Conservation (phyloP, 1,140 invertebrate genomes). For the Tetragonula clypearis region DNA sequence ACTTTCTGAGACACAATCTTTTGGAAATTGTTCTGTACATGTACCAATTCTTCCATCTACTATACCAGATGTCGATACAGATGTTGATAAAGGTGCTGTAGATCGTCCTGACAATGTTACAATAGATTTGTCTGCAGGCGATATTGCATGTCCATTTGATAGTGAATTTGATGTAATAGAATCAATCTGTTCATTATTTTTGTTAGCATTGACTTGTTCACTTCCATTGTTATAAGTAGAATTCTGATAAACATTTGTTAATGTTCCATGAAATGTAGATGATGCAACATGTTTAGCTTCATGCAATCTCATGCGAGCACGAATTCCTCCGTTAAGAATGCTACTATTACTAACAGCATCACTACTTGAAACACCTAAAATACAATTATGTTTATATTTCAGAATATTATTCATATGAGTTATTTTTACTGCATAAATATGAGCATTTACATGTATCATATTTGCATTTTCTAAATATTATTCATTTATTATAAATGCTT, state of each 20-base stretch:
- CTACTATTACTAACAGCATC: conserved; percentile 80
- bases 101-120: conserved; percentile 34
- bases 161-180: conserved; percentile 34
- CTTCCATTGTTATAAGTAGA: conserved; percentile 52
- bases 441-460: background rate
- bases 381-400: conserved; percentile 5
- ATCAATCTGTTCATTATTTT: conserved; percentile 42
- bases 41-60: conserved; percentile 2
- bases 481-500: background rate
- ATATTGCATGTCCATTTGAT: conserved; percentile 58
- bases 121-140: conserved; percentile 48
- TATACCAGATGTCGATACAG: background rate
- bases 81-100: conserved; percentile 30
- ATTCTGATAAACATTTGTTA: conserved; percentile 67
- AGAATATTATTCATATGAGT: conserved; percentile 24
- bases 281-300: conserved; percentile 80
- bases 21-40: conserved; percentile 18
- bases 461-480: background rate
- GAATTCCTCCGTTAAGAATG: conserved; percentile 87
- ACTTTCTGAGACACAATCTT: conserved; percentile 27
- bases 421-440: too few relatives aligned
- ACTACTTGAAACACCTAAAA: conserved; percentile 74
- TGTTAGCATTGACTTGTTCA: conserved; percentile 44
- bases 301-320: conserved; percentile 85
- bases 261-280: conserved; percentile 70